Conservation (phyloP, 2,113 vertebrate genomes). For the Arvicanthis niloticus region DNA sequence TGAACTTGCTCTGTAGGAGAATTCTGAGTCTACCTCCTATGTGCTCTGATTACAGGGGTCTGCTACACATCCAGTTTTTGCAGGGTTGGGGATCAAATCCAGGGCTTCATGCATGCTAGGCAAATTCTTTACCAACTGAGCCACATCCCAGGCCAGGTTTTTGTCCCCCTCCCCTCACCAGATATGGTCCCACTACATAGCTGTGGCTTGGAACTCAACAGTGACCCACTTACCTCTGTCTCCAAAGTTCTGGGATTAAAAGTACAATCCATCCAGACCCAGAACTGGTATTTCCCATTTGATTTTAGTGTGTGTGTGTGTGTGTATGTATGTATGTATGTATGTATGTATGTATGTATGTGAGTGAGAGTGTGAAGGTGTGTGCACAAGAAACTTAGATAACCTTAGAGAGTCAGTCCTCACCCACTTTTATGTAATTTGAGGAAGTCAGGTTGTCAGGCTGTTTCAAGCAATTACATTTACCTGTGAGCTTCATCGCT, state of each 20-base stretch:
- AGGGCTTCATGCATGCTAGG: not conserved
- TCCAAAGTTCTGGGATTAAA: not conserved
- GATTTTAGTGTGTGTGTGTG: not conserved
- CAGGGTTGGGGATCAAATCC: not conserved
- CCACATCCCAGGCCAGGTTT: too few relatives aligned
- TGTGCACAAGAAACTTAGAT: not conserved
- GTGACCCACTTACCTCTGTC: not conserved
- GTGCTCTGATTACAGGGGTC: not conserved
- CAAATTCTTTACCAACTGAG: not conserved
- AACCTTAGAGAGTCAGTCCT: not conserved
- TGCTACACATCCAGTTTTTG: not conserved
- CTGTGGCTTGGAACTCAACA: not conserved
- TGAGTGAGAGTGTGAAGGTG: not conserved
- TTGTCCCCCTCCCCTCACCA: too few relatives aligned
- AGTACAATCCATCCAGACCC: too few relatives aligned
- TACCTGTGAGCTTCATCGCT: not conserved
- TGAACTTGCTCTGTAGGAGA: not conserved
- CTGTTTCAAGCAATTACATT: not conserved
- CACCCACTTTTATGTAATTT: not conserved
- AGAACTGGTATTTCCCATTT: not conserved
- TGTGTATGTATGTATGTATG: too few relatives aligned
- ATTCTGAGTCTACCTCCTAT: not conserved
- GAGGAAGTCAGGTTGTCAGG: not conserved
- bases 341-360: too few relatives aligned
- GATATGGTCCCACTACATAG: not conserved